A percentile compares a stretch with the other conserved stretches of the same genome.
Conservation (phyloP, 2,888 invertebrate species). For the Unio pictorum region DNA sequence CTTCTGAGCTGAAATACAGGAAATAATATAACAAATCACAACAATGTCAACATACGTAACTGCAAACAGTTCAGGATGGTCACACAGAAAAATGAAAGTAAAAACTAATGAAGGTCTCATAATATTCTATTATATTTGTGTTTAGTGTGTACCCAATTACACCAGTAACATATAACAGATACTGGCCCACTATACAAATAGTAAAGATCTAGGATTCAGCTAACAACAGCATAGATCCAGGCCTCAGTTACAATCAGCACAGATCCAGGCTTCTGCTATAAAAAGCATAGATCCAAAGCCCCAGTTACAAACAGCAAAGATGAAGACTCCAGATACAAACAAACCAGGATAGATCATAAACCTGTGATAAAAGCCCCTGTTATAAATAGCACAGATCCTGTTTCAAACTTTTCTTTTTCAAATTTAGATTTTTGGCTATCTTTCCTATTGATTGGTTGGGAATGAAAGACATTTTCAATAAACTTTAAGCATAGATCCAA, state of each 20-base stretch:
- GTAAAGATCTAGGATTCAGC: too few species aligned
- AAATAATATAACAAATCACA: background rate
- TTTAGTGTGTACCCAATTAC: background rate
- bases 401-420: too few species aligned
- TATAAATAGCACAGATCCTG: too few species aligned
- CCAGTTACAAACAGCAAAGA: background rate
- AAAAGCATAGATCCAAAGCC: background rate
- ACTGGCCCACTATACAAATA: background rate
- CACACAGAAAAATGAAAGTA: background rate
- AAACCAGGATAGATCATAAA: too few species aligned
- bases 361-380: background rate
- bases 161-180: background rate
- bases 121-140: background rate
- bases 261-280: background rate
- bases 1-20: conserved; percentile 35
- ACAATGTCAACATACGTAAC: background rate
- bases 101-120: background rate
- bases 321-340: too few species aligned
- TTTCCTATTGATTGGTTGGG: too few species aligned
- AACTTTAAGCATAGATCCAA: too few species aligned
- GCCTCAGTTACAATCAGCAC: background rate
- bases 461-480: too few species aligned
- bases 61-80: background rate
- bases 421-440: too few species aligned
- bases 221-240: background rate